These are phyloP conservation scores for Vandiemenella viatica DNA, from an alignment of 2,888 invertebrate genomes.

Conservation along the genomic window DNA sequence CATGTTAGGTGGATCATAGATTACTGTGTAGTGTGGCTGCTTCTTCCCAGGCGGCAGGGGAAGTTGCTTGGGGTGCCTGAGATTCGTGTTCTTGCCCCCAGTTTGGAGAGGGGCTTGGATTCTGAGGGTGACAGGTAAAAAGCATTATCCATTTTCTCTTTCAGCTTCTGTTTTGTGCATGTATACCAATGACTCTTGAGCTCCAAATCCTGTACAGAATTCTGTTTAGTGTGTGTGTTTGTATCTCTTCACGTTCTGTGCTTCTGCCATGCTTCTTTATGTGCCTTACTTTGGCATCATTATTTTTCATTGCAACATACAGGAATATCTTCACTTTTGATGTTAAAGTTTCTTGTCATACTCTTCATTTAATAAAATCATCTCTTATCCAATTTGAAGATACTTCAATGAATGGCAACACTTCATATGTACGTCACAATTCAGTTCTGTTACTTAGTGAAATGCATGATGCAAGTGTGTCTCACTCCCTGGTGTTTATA, in stretches of 20 bases:
- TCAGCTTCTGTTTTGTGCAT: neutral
- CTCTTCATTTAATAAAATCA: neutral
- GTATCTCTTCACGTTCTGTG: no score
- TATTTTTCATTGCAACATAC: neutral
- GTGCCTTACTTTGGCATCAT: neutral
- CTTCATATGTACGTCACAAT: no score
- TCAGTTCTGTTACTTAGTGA: no score
- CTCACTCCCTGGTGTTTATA: no score
- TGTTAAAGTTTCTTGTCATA: constrained; percentile 9
- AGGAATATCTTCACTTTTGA: constrained; percentile 9
- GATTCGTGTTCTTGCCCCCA: constrained; percentile 69
- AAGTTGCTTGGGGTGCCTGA: constrained; percentile 38
- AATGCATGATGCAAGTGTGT: no score
- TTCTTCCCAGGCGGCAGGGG: constrained; percentile 7
- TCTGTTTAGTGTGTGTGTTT: constrained; percentile 7
- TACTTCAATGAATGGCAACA: no score
- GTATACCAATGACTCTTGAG: neutral
- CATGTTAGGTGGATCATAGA: neutral
- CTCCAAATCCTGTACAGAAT: no score
- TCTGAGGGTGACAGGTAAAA: constrained; percentile 13
- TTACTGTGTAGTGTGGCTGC: constrained; percentile 21
- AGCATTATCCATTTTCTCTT: neutral
- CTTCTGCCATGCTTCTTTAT: constrained; percentile 1
- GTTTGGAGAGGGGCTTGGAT: constrained; percentile 65
- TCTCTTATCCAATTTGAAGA: neutral